phyloP scores from a whole-genome alignment of 2,888 invertebrate genomes.

The Morpho helenor region DNA sequence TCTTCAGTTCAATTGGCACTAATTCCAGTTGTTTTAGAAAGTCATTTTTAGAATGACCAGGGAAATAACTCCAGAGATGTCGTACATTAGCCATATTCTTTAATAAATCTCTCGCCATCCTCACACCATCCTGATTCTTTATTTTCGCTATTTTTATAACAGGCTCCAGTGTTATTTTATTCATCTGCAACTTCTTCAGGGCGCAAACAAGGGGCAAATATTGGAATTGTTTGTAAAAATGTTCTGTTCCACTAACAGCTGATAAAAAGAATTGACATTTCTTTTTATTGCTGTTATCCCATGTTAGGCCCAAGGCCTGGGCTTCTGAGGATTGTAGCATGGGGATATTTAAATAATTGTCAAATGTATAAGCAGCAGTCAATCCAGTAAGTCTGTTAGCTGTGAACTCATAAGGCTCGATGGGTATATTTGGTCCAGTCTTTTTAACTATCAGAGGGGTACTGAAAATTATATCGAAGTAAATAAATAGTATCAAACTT shows the following conservation, averaged over 20 bases:
- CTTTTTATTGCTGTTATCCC: conserved; percentile 37
- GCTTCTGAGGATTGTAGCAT: conserved; percentile 41
- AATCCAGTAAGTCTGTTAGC: conserved; percentile 45
- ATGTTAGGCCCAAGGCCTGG: conserved; percentile 37
- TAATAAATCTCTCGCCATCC: conserved; percentile 38
- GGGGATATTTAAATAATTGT: conserved; percentile 42
- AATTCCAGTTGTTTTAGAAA: conserved; percentile 27
- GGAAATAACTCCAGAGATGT: conserved; percentile 39
- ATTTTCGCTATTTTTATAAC: conserved; percentile 47
- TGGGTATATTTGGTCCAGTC: conserved; percentile 36
- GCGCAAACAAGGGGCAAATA: conserved; percentile 49
- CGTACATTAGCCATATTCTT: conserved; percentile 30
- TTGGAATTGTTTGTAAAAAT: conserved; percentile 45
- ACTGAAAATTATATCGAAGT: conserved; percentile 31
- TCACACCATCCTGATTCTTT: conserved; percentile 39
- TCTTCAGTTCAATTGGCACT: conserved; percentile 30
- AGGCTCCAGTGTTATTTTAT: conserved; percentile 41
- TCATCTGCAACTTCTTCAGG: conserved; percentile 42
- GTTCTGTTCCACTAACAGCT: conserved; percentile 46
- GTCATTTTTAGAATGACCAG: conserved; percentile 29
- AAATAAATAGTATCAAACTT: not conserved
- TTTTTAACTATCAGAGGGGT: conserved; percentile 43
- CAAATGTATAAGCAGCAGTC: conserved; percentile 45
- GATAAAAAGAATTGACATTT: conserved; percentile 44
- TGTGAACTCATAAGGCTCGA: conserved; percentile 48